Base-by-base conservation (phyloP, 2,113 vertebrate genomes). In the Saccopteryx leptura region DNA sequence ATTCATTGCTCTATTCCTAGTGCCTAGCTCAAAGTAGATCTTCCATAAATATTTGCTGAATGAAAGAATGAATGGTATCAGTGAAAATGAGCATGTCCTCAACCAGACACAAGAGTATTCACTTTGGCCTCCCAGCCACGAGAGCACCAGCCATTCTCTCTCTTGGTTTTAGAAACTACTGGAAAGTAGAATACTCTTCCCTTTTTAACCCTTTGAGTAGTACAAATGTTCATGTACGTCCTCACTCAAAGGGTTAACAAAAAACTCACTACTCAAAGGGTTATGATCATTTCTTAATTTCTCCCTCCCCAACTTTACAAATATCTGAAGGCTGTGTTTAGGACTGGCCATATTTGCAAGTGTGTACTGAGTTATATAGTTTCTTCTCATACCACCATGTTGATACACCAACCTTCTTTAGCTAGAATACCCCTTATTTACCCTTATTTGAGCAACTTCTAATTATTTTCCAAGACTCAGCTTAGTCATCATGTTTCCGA, bases 151-250 rank as follows among this genome's bases (percentile, higher is more conserved):
- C 46, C 39, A 33, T 87, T 88, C 81, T 79, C 31, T 92, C 26
- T 68, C 48, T 86, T 48, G 12, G 33, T 69, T 52, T 93, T 69
- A 79, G 60, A 66, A 90, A 90, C 88, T 66, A 90, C 14, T 78
- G 87, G 24, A 7, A 79, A 78, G 65, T 86, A 61, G 54, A 28
- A 63, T 11, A 23, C 12, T 79, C 48, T 88, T 76, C 63, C 19
- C 56, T 15, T 83, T 23, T 33, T 80, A 90, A 74, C 50, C 52
- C 39, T 39, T 39, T 39, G 39, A 39, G 39, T 39, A 39, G 39
- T 39, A 39, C 39, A 39, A 39, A 39, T 39, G 39, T 39, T 39
- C 39, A 39, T 39, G 39, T 39, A 39, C 39, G 3, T 39, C 39
- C 39, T 39, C 39, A 39, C 39, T 39, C 39, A 39, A 39, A 39